phyloP scores from a whole-genome alignment of 2,888 invertebrate genomes.

The Hydrotaea diabolus region DNA sequence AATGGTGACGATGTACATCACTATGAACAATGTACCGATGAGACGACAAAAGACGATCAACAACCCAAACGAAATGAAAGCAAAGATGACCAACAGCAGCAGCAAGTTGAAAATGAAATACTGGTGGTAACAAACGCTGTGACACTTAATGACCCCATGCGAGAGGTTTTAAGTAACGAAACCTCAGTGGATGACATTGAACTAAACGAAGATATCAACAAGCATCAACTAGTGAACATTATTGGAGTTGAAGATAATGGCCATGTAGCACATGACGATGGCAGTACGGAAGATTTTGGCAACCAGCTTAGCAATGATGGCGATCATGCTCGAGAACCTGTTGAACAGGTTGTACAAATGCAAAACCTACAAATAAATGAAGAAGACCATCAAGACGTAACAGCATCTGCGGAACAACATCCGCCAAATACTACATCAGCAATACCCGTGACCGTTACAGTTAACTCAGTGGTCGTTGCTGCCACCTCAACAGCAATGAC shows the following conservation, averaged over 20 bases:
- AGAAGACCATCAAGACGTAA: constrained; percentile 65
- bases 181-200: constrained; percentile 74
- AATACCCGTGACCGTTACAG: constrained; percentile 56
- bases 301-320: constrained; percentile 43
- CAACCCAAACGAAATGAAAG: constrained; percentile 68
- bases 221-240: constrained; percentile 40
- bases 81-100: constrained; percentile 35
- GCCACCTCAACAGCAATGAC: constrained; percentile 57
- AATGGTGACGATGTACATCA: not conserved
- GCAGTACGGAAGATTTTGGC: constrained; percentile 70
- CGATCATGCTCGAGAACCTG: constrained; percentile 71
- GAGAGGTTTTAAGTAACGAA: constrained; percentile 74
- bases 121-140: constrained; percentile 58
- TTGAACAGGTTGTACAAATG: constrained; percentile 75
- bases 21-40: constrained; percentile 31
- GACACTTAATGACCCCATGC: constrained; percentile 71
- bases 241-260: constrained; percentile 25
- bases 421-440: constrained; percentile 2
- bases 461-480: constrained; percentile 58
- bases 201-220: constrained; percentile 49
- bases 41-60: constrained; percentile 33
- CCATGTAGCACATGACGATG: constrained; percentile 31
- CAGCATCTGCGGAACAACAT: constrained; percentile 48
- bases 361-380: constrained; percentile 63
- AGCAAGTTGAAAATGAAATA: constrained; percentile 46